Base-by-base conservation (phyloP, 2,888 invertebrate genomes). In the Tanytarsus gracilentus region DNA sequence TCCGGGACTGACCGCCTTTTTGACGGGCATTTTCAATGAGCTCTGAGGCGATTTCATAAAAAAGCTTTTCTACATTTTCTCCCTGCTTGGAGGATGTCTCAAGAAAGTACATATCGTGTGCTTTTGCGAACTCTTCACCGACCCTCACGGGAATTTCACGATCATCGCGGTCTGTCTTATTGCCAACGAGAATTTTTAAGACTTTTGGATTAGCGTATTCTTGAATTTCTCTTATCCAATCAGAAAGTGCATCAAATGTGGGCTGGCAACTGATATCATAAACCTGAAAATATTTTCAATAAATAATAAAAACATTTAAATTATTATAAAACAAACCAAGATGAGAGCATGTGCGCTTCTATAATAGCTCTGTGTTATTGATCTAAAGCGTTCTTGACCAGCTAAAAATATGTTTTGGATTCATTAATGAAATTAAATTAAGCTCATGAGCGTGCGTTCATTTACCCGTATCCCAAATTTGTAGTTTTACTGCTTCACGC, bases 61-160 rank as follows among this genome's bases (percentile, higher is more conserved):
- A 98, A 62, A 98, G 77, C 70, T 88, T 83, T 72, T 98, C 97
- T 3, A 98, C 58, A 77, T 98, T 97, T 68, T 97, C 96, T 2
- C 96, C 92, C 75, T 97, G 95, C 72, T 97, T 94, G 1, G 97
- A 97, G 0, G 97, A 97, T 0, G 97, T 98, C 77, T 98, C 97
- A 66, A 98, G 79, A 76, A 96, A 98, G 74, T 95, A 94, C 93
- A 98, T 98, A 68, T 91, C 90, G 70, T 97, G 92, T 66, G 91
- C 82, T 69, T 90, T 89, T 18, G 97, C 92, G 77, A 98, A 98
- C 71, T 94, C 92, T 73, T 92, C 92, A 1, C 96, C 98, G 50
- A 97, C 92, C 69, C 91, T 87, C 26, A 87, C 85, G 1, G 97
- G 97, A 49, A 96, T 90, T 78, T 98, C 97, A 65, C 96, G 79